Base-by-base conservation (phyloP, 2,113 vertebrate genomes). In the Nycticorax nycticorax region DNA sequence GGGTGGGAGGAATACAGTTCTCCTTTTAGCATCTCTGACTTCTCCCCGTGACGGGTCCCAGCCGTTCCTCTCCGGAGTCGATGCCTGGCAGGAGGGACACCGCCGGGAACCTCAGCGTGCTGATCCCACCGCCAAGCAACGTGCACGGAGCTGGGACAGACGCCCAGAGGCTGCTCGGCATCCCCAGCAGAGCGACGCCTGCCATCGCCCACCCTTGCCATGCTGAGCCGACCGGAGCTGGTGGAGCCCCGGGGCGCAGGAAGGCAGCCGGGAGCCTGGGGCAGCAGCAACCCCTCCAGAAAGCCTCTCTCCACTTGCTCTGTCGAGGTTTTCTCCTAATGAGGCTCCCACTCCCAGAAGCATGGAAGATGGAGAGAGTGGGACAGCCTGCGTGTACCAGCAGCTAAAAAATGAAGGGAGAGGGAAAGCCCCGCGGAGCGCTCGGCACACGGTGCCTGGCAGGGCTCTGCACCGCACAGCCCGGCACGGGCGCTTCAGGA, bases 381-480 rank as follows among this genome's bases (percentile, higher is more conserved):
- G 62, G 56, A 52, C 39, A 85, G 62, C 33, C 89, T 60, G 50
- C n/a, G 17, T 24, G 35, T 45, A 56, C 21, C 43, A 89, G 33
- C 16, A 22, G 48, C 62, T 56, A 59, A 88, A 73, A 77, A 59
- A 63, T 45, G 3, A 27, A 50, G 33, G 24, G 24, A 52, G 41
- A 28, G 32, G 33, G 32, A 60, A 74, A 81, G 28, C 35, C 43
- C 73, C 3, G 5, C 59, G 63, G 63, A 90, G 39, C 0, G 0
- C 20, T 9, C 0, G 0, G 78, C 30, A 28, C 2, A 1, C 6
- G 30, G 60, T 67, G 67, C 45, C 20, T 1, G 0, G 30, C 52
- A 28, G 2, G 2, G 52, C 45, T 64, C 59, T 23, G 57, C 81
- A n/a, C 0, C 0, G 5, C 3, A 0, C 35, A 20, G 74, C 37